Base-by-base conservation (phyloP, 2,797 vertebrate genomes). In the Pangasius mekongensis region DNA sequence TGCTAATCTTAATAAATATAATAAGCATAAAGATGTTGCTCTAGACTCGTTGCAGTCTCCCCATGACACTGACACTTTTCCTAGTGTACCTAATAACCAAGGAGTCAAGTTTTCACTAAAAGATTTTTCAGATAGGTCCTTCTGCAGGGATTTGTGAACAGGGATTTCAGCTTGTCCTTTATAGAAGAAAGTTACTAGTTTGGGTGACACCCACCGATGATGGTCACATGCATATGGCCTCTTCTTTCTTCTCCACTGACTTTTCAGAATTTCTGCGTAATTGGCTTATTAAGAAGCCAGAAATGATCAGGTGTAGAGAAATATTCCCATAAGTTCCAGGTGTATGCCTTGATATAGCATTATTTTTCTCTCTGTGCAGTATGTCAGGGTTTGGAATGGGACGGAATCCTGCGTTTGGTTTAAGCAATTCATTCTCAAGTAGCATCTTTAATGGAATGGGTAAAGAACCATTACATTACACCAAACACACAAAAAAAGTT, bases 351-450 rank as follows among this genome's bases (percentile, higher is more conserved):
- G 76, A 22, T 78, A 56, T 56, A 78, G 20, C 8, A 0, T 33
- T 20, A 5, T 22, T 90, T 85, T 76, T 87, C 93, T 92, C 96
- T 33, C 14, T 56, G n/a, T 78, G 76, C 76, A 99, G 99, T 97
- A 99, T 99, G 99, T 99, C 99, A 93, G 99, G 99, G 94, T 99
- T 99, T 96, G 99, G 98, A 93, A 99, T 99, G 98, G 99, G 98
- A 94, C 98, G 99, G 93, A 99, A 98, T 97, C 99, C 99, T 95
- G 97, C 96, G 91, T 99, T 98, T 96, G 98, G 98, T 93, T 97
- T 99, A 96, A 99, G 98, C 95, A 78, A 56, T 20, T 98, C 98
- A 91, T 96, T 99, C 97, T 98, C 98, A 93, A 99, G 97, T 97
- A 99, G 97, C 96, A 99, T 99, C 97, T 99, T 99, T 95, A 99